A percentile compares a stretch with the other conserved stretches of the same genome.
phyloP scores from a whole-genome alignment of 2,797 vertebrate species.

The Ambastaia sidthimunki region DNA sequence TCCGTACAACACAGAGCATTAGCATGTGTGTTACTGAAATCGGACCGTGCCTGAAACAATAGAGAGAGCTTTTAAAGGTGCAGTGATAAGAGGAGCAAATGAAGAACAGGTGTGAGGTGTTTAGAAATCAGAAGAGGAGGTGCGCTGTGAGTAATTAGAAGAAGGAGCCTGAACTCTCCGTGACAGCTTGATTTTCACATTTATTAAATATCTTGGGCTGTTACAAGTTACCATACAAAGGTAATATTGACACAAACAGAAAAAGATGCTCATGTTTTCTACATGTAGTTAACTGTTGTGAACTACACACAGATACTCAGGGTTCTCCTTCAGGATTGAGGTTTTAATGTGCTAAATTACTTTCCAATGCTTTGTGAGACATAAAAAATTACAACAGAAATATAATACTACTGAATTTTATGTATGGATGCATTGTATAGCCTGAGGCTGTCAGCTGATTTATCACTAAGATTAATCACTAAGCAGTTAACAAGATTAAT shows the following conservation, averaged over 20 bases:
- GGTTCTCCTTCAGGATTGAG: background rate
- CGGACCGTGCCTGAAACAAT: no score
- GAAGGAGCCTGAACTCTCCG: no score
- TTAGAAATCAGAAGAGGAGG: no score
- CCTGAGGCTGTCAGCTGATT: background rate
- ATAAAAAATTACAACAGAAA: background rate
- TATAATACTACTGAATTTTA: background rate
- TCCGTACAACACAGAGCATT: no score
- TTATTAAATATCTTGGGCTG: background rate
- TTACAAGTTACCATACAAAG: background rate
- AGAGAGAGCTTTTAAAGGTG: no score
- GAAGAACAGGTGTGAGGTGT: no score
- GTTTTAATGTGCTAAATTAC: background rate
- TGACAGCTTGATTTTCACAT: background rate
- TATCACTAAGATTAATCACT: background rate
- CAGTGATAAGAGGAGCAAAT: no score
- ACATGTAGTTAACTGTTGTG: no score
- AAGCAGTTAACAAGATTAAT: background rate
- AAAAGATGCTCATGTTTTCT: background rate
- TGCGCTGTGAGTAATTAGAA: no score
- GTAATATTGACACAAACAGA: background rate
- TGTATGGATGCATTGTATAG: background rate
- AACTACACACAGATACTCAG: background rate
- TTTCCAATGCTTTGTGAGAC: background rate
- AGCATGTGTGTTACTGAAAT: no score